Evolutionary conservation across 2,888 invertebrate species (phyloP), one percentile per base, ranked within the genome.

Genomic region (Eristalis intricaria): DNA sequence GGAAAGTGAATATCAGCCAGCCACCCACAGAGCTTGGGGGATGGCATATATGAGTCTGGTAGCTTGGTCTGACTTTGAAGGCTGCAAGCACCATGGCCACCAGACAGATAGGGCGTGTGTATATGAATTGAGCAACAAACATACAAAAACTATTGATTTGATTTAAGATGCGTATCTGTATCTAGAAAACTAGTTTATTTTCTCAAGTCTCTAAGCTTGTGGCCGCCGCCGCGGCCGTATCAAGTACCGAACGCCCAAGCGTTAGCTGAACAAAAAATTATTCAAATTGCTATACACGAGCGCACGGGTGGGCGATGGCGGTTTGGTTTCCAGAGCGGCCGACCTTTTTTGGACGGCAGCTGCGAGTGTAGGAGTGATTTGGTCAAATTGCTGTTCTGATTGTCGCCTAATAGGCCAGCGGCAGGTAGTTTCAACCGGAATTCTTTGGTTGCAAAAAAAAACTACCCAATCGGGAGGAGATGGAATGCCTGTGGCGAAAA

Each of bases 71-170:
- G 19, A 40, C n/a, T 60, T 32, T 58, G 56, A 82, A 86, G 50
- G 82, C 82, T 81, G 61, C 74, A 29, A 86, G 75, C 26, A 26
- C 71, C 87, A 76, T 84, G 58, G 79, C 84, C 73, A 76, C 84
- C 79, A 87, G 76, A 80, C 84, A 84, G 26, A 26, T 80, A 84
- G 84, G 87, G 87, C 84, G 84, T 87, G 84, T 87, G 79, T 80
- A 74, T 75, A n/a, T 69, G 43, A 50, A n/a, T 56, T 64, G 68
- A 71, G 38, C 61, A 79, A 70, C 68, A 23, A 80, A 84, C 43
- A 50, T 1, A n/a, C 19, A 7, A 19, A 43, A 50, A 73, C 75
- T 76, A 80, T 87, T 84, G 83, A 76, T 87, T 84, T 79, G 79
- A 78, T 75, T 79, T 79, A 70, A 83, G 86, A 83, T 87, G 86